Evolutionary conservation across 2,888 invertebrate genomes (phyloP).

Genomic region (Scotopteryx bipunctaria): DNA sequence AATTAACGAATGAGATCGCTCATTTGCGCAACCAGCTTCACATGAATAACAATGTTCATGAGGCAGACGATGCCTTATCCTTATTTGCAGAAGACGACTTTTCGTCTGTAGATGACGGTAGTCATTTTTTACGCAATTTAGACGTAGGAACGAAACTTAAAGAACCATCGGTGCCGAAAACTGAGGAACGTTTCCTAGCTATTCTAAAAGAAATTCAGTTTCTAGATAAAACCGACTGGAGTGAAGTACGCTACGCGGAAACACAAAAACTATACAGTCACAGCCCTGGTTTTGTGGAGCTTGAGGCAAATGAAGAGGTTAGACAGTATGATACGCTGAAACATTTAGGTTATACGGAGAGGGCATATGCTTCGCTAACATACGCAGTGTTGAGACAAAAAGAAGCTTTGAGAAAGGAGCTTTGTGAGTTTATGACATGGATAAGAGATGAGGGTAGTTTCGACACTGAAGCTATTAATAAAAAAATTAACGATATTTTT

Average conservation of each 20-base stretch:
- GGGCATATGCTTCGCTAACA: not conserved
- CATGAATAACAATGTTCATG: too few species aligned
- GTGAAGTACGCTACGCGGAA: not conserved
- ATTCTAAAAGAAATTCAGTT: too few species aligned
- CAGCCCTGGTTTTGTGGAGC: too few species aligned
- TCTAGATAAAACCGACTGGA: not conserved
- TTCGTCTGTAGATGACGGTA: not conserved
- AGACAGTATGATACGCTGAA: too few species aligned
- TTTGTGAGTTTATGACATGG: not conserved
- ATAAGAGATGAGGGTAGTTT: not conserved
- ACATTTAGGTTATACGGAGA: not conserved
- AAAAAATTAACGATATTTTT: constrained; percentile 18
- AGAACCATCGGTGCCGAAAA: not conserved
- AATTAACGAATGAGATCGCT: too few species aligned
- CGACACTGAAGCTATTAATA: not conserved
- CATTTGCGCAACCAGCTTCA: too few species aligned
- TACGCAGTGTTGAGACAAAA: not conserved
- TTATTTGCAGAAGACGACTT: too few species aligned
- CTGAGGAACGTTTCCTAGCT: too few species aligned
- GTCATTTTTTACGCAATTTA: not conserved
- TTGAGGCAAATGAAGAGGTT: too few species aligned
- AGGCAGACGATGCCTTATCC: too few species aligned
- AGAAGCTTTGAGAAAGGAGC: not conserved
- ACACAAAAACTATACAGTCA: too few species aligned
- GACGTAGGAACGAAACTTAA: not conserved